Base-by-base conservation (phyloP, 2,113 vertebrate genomes). In the Pelobates fuscus region DNA sequence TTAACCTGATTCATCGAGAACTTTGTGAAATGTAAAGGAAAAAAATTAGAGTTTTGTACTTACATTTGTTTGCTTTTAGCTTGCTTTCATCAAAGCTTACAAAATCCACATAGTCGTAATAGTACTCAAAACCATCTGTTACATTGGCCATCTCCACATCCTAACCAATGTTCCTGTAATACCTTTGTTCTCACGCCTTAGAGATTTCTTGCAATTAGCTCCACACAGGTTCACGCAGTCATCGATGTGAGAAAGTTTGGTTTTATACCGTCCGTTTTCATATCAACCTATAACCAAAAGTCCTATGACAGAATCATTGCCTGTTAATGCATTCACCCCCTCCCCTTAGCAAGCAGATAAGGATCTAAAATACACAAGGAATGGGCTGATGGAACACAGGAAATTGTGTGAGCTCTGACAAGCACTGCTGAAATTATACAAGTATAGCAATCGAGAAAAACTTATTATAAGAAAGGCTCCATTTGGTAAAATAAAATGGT, bases 21-120 rank as follows among this genome's bases (percentile, higher is more conserved):
- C n/a, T n/a, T n/a, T n/a, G n/a, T n/a, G n/a, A n/a, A n/a, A n/a
- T n/a, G n/a, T n/a, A n/a, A n/a, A n/a, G n/a, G n/a, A n/a, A n/a
- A n/a, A n/a, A n/a, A n/a, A n/a, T n/a, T n/a, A n/a, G n/a, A n/a
- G 24, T 26, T 27, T 57, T n/a, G 23, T 80, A 92, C 96, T 94
- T 88, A 97, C 96, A 93, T 89, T 95, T 96, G 80, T 94, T 90
- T 81, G 89, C 94, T 75, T 86, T 87, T 74, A 98, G 80, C 72
- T 92, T 89, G 81, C 83, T 92, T 75, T 93, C 92, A 21, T 97
- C 94, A 80, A 98, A 95, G 0, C 89, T 83, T 30, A 93, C 78
- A 18, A 90, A 90, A 78, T 98, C 96, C 41, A 94, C 25, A 43
- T 97, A 96, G 82, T 93, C 94, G 78, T 94, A 89, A 17, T 96